phyloP scores from a whole-genome alignment of 2,113 vertebrate genomes.

The Balaeniceps rex region DNA sequence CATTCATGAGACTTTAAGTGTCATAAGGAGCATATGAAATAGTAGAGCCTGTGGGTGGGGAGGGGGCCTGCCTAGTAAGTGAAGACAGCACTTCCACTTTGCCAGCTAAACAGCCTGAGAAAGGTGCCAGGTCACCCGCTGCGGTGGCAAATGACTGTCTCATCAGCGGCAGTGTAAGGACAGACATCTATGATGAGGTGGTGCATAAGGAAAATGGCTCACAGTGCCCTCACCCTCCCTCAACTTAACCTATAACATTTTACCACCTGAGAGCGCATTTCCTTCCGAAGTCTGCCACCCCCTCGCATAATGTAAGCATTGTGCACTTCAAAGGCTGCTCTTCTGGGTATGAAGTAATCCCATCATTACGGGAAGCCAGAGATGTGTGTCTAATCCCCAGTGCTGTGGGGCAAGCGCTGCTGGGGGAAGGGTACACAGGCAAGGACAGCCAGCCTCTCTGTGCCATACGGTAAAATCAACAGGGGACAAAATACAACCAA shows the following conservation, averaged over 20 bases:
- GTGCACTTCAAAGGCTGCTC: slow-evolving; percentile 15
- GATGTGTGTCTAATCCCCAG: neutral
- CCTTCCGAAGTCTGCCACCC: neutral
- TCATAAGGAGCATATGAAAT: neutral
- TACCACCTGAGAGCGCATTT: accelerated
- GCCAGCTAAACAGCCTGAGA: neutral
- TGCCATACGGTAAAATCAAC: accelerated
- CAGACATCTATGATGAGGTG: neutral
- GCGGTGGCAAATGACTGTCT: neutral
- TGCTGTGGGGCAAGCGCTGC: neutral
- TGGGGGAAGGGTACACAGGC: neutral
- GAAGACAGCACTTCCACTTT: neutral
- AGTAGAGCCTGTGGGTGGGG: neutral
- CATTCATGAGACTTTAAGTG: neutral
- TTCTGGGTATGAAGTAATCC: neutral
- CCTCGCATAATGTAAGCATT: neutral
- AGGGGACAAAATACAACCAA: neutral
- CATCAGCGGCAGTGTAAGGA: neutral
- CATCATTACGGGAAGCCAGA: neutral
- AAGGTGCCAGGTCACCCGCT: neutral
- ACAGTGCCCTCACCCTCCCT: neutral
- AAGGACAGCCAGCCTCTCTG: neutral
- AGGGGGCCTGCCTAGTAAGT: neutral
- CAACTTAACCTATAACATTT: neutral
- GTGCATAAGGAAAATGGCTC: neutral